phyloP scores from a whole-genome alignment of 2,888 invertebrate species.

The Eupsilia transversa region DNA sequence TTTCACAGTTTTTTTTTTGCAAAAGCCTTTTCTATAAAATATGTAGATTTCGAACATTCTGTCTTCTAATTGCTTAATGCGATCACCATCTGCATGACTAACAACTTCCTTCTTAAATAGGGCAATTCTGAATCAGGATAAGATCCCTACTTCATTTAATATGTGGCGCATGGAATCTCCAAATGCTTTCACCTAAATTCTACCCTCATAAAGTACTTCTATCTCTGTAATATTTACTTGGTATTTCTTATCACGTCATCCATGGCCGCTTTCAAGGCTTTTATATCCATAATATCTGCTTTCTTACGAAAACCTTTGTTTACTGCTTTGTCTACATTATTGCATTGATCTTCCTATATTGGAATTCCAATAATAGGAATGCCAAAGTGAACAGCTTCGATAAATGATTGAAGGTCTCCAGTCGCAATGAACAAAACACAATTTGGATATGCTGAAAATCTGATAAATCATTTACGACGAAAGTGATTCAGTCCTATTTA shows the following conservation, averaged over 20 bases:
- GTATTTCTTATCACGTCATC: slow-evolving; percentile 44
- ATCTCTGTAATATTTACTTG: slow-evolving; percentile 40
- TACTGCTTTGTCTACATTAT: slow-evolving; percentile 67
- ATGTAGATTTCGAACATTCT: background rate
- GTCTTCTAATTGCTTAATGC: slow-evolving; percentile 6
- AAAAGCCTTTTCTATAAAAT: background rate
- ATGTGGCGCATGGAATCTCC: slow-evolving; percentile 27
- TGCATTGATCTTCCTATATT: slow-evolving; percentile 70
- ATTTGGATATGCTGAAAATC: slow-evolving; percentile 70
- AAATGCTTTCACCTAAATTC: slow-evolving; percentile 27
- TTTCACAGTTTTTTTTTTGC: too few relatives aligned
- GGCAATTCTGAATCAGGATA: slow-evolving; percentile 23
- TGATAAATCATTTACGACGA: slow-evolving; percentile 1
- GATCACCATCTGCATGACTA: slow-evolving; percentile 1
- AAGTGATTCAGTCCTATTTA: too few relatives aligned
- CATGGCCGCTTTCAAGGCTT: slow-evolving; percentile 19
- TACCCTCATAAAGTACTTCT: slow-evolving; percentile 26
- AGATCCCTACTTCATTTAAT: slow-evolving; percentile 13
- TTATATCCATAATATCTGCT: slow-evolving; percentile 54
- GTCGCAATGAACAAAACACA: slow-evolving; percentile 71
- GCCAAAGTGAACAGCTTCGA: slow-evolving; percentile 71
- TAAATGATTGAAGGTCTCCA: slow-evolving; percentile 71
- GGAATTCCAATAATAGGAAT: slow-evolving; percentile 73
- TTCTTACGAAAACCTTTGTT: slow-evolving; percentile 69
- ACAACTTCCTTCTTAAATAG: slow-evolving; percentile 9